Evolutionary conservation across 2,113 vertebrate species (phyloP).

Genomic region (Campylomormyrus numenius): DNA sequence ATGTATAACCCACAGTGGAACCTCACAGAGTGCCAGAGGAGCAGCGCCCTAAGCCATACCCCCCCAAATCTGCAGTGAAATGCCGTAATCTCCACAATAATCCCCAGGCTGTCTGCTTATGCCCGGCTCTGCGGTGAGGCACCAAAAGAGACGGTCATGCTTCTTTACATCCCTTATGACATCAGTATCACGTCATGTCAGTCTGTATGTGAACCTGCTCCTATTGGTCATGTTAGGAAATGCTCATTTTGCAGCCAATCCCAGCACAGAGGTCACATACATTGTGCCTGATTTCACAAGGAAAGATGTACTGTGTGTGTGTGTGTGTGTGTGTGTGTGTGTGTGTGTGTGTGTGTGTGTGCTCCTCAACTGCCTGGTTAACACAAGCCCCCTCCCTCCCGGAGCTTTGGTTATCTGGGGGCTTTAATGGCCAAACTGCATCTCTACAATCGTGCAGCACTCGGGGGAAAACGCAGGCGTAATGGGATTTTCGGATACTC

Average conservation of each 20-base stretch:
- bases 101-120: background rate
- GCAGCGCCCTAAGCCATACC: background rate
- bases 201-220: background rate
- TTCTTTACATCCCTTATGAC: background rate
- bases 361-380: background rate
- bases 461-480: background rate
- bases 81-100: background rate
- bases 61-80: background rate
- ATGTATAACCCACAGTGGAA: background rate
- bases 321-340: background rate
- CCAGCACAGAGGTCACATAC: background rate
- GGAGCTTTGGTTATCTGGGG: background rate
- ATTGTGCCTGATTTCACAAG: background rate
- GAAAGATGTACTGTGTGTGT: background rate
- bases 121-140: background rate
- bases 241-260: background rate
- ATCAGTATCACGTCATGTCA: background rate
- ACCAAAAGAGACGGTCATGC: background rate
- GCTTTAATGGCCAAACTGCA: background rate
- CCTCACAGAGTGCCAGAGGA: background rate
- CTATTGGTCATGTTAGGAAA: background rate
- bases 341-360: background rate
- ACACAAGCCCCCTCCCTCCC: background rate
- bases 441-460: constrained; percentile 6
- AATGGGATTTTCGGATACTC: background rate